phyloP scores from a whole-genome alignment of 1,140 invertebrate species.

The Chelonus insularis region DNA sequence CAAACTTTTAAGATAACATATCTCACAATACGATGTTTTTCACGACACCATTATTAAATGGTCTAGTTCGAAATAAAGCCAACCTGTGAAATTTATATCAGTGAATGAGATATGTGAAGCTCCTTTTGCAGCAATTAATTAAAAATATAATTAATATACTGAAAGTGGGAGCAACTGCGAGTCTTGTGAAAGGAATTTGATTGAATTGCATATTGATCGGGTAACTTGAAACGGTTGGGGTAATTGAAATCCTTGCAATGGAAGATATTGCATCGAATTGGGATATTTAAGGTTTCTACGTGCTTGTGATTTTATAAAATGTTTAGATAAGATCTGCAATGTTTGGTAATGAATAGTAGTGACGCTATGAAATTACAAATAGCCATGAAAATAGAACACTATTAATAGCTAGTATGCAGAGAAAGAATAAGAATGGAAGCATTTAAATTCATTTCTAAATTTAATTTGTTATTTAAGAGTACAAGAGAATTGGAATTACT shows the following conservation, averaged over 20 bases:
- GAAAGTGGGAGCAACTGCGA: not conserved
- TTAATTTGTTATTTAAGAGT: too few relatives aligned
- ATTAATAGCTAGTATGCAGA: too few relatives aligned
- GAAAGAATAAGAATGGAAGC: too few relatives aligned
- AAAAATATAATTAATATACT: not conserved
- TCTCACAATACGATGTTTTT: too few relatives aligned
- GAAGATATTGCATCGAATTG: constrained; percentile 14
- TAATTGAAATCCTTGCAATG: not conserved
- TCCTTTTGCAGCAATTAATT: too few relatives aligned
- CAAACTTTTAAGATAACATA: too few relatives aligned
- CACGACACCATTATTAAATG: too few relatives aligned
- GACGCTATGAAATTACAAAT: not conserved
- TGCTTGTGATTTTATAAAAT: not conserved
- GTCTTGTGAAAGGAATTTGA: not conserved
- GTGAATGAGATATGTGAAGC: too few relatives aligned
- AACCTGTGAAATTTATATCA: too few relatives aligned
- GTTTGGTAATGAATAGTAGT: not conserved
- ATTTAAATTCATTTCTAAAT: too few relatives aligned
- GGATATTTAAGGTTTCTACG: constrained; percentile 14
- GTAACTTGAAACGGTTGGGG: not conserved
- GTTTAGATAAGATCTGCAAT: not conserved
- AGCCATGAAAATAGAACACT: not conserved
- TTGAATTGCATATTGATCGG: not conserved
- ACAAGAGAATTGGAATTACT: too few relatives aligned
- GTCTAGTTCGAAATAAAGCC: too few relatives aligned